Evolutionary conservation across 2,113 vertebrate genomes (phyloP).

Genomic region (Plectropomus leopardus): DNA sequence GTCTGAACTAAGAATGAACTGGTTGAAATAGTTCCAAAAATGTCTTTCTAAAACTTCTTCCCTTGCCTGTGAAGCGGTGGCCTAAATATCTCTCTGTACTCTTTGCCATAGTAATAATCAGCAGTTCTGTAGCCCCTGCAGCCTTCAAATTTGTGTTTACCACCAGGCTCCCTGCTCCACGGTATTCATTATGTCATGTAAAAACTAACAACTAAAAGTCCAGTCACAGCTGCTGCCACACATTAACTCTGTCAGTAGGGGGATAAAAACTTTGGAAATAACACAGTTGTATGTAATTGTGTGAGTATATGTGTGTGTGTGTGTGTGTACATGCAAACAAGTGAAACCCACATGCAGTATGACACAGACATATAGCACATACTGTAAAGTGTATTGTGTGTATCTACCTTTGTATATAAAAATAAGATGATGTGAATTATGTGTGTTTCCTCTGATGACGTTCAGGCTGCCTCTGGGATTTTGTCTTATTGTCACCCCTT

Average conservation of each 20-base stretch:
- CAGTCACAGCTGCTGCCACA: conserved; percentile 51
- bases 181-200: conserved; percentile 61
- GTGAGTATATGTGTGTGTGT: not conserved
- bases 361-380: not conserved
- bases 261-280: not conserved
- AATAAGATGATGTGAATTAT: not conserved
- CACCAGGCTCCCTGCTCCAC: conserved; percentile 42
- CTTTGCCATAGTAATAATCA: conserved; percentile 45
- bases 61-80: conserved; percentile 3
- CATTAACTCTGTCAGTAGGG: conserved; percentile 8
- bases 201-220: conserved; percentile 59
- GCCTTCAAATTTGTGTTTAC: conserved; percentile 59
- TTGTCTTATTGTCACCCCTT: not conserved
- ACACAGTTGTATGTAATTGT: not conserved
- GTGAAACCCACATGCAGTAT: not conserved
- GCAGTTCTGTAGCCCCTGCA: conserved; percentile 56
- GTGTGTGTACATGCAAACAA: not conserved
- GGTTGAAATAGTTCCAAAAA: not conserved
- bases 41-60: conserved; percentile 14
- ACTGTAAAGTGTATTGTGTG: not conserved
- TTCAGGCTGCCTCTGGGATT: not conserved
- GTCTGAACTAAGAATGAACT: conserved; percentile 5
- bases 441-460: not conserved
- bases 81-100: conserved; percentile 54
- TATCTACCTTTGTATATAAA: not conserved